Percentiles rank a stretch among this genome's conserved stretches.
phyloP scores from a whole-genome alignment of 2,888 invertebrate species.

The Sesia bembeciformis region DNA sequence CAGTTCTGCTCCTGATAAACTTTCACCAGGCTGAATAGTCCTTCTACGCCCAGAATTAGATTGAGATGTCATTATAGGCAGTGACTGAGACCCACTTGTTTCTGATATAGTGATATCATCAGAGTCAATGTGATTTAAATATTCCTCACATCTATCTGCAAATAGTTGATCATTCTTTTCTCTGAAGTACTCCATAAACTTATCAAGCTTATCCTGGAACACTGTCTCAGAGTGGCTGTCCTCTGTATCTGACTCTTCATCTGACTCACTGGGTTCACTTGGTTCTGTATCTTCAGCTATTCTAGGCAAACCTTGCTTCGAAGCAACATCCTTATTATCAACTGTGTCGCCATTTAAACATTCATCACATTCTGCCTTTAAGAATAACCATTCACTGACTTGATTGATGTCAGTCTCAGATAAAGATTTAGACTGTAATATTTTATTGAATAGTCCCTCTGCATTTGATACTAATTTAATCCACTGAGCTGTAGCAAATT shows the following conservation, averaged over 20 bases:
- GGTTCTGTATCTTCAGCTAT: conserved; percentile 73
- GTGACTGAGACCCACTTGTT: conserved; percentile 63
- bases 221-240: conserved; percentile 77
- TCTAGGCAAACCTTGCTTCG: conserved; percentile 61
- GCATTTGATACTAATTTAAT: conserved; percentile 88
- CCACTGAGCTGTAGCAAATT: conserved; percentile 89
- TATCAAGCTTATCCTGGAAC: conserved; percentile 81
- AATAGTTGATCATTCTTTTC: conserved; percentile 80
- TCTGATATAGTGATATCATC: conserved; percentile 70
- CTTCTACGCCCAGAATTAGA: conserved; percentile 67
- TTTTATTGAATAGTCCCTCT: conserved; percentile 85
- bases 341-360: conserved; percentile 77
- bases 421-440: conserved; percentile 80
- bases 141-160: conserved; percentile 75
- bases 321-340: conserved; percentile 54
- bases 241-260: conserved; percentile 76
- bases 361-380: conserved; percentile 91
- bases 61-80: conserved; percentile 64
- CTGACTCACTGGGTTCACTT: conserved; percentile 76
- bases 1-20: conserved; percentile 74
- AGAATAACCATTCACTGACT: conserved; percentile 85
- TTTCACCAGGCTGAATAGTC: conserved; percentile 77
- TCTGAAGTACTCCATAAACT: conserved; percentile 81
- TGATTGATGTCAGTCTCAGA: conserved; percentile 83
- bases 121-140: conserved; percentile 68